Evolutionary conservation across 2,797 vertebrate genomes (phyloP).

Genomic region (Lagocephalus sceleratus): DNA sequence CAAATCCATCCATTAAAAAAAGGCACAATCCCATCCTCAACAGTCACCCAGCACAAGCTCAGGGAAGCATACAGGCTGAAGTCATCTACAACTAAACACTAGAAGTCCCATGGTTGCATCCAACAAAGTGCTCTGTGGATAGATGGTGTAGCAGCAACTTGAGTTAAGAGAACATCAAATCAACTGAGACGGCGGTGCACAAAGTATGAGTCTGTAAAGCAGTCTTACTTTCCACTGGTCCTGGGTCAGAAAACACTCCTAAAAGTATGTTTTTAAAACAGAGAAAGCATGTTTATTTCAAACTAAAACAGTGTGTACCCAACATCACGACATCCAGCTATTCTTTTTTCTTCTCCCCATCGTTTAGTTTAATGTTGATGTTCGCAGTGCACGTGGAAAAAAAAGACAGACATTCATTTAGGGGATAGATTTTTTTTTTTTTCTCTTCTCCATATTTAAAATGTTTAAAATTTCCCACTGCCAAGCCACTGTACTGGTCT

Average conservation of each 20-base stretch:
- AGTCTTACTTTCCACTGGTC: conserved; percentile 61
- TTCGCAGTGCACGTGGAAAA: conserved; percentile 88
- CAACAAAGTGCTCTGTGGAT: conserved; percentile 63
- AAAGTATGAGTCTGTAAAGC: conserved; percentile 53
- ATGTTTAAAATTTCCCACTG: conserved; percentile 57
- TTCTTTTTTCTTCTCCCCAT: conserved; percentile 59
- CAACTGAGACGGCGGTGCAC: conserved; percentile 50
- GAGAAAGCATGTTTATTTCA: conserved; percentile 99
- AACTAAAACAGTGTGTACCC: conserved; percentile 98
- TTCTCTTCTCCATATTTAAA: conserved; percentile 73
- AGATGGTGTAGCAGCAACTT: conserved; percentile 66
- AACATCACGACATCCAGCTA: conserved; percentile 82
- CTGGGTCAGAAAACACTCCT: conserved; percentile 91
- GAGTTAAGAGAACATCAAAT: conserved; percentile 60
- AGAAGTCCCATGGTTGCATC: conserved; percentile 63
- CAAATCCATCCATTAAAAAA: conserved; percentile 69
- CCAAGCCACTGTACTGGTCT: conserved; percentile 81
- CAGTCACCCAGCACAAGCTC: conserved; percentile 65
- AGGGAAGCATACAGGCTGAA: conserved; percentile 54
- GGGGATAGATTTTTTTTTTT: conserved; percentile 87
- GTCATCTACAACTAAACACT: conserved; percentile 61
- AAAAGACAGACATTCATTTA: conserved; percentile 97
- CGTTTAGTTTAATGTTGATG: conserved; percentile 72
- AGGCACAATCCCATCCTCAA: conserved; percentile 74
- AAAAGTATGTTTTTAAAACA: conserved; percentile 95